Evolutionary conservation across 2,888 invertebrate genomes (phyloP), one percentile per base, ranked within the genome.

Genomic region (Melinaea menophilus): DNA sequence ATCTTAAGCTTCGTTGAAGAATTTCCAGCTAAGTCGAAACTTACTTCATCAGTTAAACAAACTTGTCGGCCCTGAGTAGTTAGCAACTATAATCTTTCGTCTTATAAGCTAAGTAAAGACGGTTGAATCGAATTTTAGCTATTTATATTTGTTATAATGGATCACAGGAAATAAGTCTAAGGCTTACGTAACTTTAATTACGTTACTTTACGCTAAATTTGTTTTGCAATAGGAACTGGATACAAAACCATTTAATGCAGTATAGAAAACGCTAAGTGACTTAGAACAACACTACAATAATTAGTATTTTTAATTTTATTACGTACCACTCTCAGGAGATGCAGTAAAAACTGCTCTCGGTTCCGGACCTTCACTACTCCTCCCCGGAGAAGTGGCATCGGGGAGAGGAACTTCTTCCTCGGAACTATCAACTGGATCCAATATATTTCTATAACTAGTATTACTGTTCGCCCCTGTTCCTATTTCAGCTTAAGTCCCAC

Each of bases 401-500:
- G 90, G 86, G 41, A 91, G 70, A 58, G 86, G 85, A 56, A 91
- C 85, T 68, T 91, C 91, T 67, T 91, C 91, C 62, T 91, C 91
- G 5, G 91, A 91, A 68, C 91, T 91, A 66, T 91, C 91, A 7
- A 85, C 90, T 5, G 91, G 90, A 60, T 91, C 91, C 67, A 91
- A 72, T 35, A 90, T 83, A 65, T 91, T 88, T 66, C 90, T 81
- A 66, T 91, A 91, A 61, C 89, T 90, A 3, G 85, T 81, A 59
- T 87, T 83, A 62, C 88, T 87, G 67, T 82, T 88, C 2, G 81
- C 85, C n/a, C 85, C 90, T 12, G 82, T 88, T 4, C 90, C 89
- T 22, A 91, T 91, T 74, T 91, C 91, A 11, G 91, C 91, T 67
- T 91, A 91, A 13, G 91, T 91, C 2, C 91, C 90, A 67, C 91